Evolutionary conservation across 2,888 invertebrate species (phyloP), one percentile per base, ranked within the genome.

Genomic region (Eupithecia subumbrata): DNA sequence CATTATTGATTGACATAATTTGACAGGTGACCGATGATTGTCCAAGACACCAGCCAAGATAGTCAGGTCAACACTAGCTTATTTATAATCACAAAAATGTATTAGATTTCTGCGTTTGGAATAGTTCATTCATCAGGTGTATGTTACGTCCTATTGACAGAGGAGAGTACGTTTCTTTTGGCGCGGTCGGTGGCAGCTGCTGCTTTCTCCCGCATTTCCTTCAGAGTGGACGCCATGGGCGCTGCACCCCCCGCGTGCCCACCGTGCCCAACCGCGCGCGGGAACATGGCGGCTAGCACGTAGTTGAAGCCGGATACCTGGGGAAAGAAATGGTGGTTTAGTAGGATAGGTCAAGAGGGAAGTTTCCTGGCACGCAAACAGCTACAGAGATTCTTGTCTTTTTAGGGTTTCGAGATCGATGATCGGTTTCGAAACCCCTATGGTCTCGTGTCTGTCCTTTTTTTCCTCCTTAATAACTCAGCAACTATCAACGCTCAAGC

Each of bases 141-240:
- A 67, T 80, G 92, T 90, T 93, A 94, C 81, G 93, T 89, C 71
- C 87, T 91, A 88, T 92, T 92, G 85, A 92, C 96, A 83, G 88
- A 93, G 30, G 91, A 91, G 12, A 95, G 92, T 5, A 95, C 95
- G 84, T 96, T 96, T 72, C 95, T 95, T 85, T 97, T 98, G 69
- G 98, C 97, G 81, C 97, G 95, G 90, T 97, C 97, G 40, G 97
- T 97, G 72, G 98, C 97, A 84, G 97, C 97, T 86, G 97, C 97
- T 1, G 97, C 98, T 0, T 97, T 97, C 77, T 96, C 97, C 85
- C 97, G 97, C 87, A 98, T 94, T 86, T 97, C 95, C 84, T 93
- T 92, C 2, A 95, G 90, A 12, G 94, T 87, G 86, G 88, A 87
- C 22, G 88, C 79, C 78, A 89, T 82, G 1, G 87, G 84, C 25